A percentile compares a stretch with the other conserved stretches of the same genome.
Evolutionary conservation across 2,888 invertebrate species (phyloP).

Genomic region (Morpho deidamia): DNA sequence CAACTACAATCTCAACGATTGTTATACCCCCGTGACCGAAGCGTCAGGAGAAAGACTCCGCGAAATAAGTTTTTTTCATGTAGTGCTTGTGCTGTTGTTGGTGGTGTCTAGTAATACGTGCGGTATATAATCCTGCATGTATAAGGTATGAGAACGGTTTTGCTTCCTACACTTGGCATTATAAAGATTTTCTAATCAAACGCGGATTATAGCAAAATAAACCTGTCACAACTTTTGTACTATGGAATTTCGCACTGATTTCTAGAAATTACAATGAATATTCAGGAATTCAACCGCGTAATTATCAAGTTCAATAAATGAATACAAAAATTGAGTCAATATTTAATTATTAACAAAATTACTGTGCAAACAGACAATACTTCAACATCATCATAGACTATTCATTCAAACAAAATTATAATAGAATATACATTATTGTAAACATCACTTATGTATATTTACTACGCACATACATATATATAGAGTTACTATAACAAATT

Average conservation of each 20-base stretch:
- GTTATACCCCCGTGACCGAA: too few species aligned
- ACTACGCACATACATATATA: constrained; percentile 27
- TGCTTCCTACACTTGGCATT: background rate
- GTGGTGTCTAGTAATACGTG: too few species aligned
- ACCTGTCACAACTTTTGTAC: too few species aligned
- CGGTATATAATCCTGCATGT: too few species aligned
- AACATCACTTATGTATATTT: constrained; percentile 40
- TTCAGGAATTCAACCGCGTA: background rate
- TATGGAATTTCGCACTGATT: too few species aligned
- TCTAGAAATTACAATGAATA: too few species aligned
- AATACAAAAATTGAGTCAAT: constrained; percentile 15
- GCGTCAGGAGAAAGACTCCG: too few species aligned
- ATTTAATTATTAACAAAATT: constrained; percentile 67
- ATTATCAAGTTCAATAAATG: constrained; percentile 1
- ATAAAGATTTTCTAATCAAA: background rate
- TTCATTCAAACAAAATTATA: constrained; percentile 69
- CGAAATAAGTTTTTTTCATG: too few species aligned
- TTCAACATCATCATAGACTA: constrained; percentile 72
- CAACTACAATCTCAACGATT: too few species aligned
- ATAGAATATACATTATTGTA: constrained; percentile 45
- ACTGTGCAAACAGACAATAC: constrained; percentile 65
- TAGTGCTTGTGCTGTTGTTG: too few species aligned
- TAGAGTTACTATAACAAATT: constrained; percentile 38
- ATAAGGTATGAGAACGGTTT: background rate
- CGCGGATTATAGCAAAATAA: too few species aligned